Evolutionary conservation across 2,888 invertebrate species (phyloP).

Genomic region (Tenthredo mesomela): DNA sequence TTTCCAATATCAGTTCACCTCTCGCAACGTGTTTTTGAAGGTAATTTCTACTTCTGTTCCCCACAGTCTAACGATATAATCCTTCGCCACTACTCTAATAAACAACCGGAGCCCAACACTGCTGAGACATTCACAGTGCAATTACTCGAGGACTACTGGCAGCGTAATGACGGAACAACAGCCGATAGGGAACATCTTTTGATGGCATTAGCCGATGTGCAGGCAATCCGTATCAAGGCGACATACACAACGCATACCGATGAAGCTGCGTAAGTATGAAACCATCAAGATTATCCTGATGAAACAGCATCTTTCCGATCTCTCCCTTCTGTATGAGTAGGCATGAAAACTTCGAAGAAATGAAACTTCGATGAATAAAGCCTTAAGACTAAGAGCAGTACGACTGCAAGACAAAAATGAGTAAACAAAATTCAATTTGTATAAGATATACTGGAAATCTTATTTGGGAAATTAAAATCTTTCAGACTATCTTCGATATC

Average conservation of each 20-base stretch:
- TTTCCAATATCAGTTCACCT: slow-evolving; percentile 42
- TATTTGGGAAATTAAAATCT: not conserved
- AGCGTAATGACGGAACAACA: slow-evolving; percentile 90
- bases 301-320: not conserved
- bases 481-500: slow-evolving; percentile 83
- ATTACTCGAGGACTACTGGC: slow-evolving; percentile 92
- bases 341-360: not conserved
- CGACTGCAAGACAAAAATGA: not conserved
- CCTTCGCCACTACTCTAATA: slow-evolving; percentile 88
- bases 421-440: not conserved
- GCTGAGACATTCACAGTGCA: slow-evolving; percentile 88
- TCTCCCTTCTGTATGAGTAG: not conserved
- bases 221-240: slow-evolving; percentile 93
- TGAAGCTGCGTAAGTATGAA: slow-evolving; percentile 83
- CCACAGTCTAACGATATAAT: slow-evolving; percentile 85
- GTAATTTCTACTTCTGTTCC: slow-evolving; percentile 53
- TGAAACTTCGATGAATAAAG: not conserved
- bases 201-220: slow-evolving; percentile 94
- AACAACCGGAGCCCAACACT: slow-evolving; percentile 83
- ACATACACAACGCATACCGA: slow-evolving; percentile 90
- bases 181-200: slow-evolving; percentile 92
- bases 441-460: not conserved
- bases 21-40: slow-evolving; percentile 6
- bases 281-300: not conserved
- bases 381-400: too few species aligned